phyloP scores from a whole-genome alignment of 1,140 invertebrate genomes.

The Mamestra configurata region DNA sequence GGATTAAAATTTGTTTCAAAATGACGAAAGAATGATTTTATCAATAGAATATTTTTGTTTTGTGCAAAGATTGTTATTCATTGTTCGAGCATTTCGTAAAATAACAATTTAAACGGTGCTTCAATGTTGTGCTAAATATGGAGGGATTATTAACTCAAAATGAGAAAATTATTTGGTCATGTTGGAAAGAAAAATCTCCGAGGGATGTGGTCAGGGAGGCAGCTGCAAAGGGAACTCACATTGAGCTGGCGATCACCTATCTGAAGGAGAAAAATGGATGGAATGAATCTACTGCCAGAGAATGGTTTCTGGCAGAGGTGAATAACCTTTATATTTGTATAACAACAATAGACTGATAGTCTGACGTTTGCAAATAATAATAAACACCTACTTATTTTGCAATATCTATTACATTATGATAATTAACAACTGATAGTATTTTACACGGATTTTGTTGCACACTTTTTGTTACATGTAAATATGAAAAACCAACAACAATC shows the following conservation, averaged over 20 bases:
- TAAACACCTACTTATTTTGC: neutral
- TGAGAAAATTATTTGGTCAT: slow-evolving; percentile 89
- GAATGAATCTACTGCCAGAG: slow-evolving; percentile 85
- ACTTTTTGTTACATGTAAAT: neutral
- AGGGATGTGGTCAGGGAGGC: slow-evolving; percentile 90
- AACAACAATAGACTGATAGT: neutral
- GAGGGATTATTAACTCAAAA: slow-evolving; percentile 87
- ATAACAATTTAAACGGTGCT: slow-evolving; percentile 33
- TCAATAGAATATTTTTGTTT: slow-evolving; percentile 43
- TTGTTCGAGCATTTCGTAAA: slow-evolving; percentile 52
- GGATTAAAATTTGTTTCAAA: neutral
- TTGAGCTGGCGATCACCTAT: slow-evolving; percentile 89
- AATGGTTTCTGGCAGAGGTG: slow-evolving; percentile 89
- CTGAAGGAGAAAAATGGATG: slow-evolving; percentile 88
- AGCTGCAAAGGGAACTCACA: slow-evolving; percentile 90
- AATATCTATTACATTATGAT: neutral
- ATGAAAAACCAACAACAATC: too few species aligned
- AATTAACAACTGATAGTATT: neutral
- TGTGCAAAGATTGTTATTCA: slow-evolving; percentile 50
- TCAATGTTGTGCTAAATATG: slow-evolving; percentile 72
- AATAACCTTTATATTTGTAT: slow-evolving; percentile 49
- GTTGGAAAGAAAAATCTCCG: slow-evolving; percentile 88
- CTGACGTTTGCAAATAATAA: neutral
- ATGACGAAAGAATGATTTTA: neutral
- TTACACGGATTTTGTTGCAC: neutral